Evolutionary conservation across 2,888 invertebrate species (phyloP).

Genomic region (Stenolophus ochropezus): DNA sequence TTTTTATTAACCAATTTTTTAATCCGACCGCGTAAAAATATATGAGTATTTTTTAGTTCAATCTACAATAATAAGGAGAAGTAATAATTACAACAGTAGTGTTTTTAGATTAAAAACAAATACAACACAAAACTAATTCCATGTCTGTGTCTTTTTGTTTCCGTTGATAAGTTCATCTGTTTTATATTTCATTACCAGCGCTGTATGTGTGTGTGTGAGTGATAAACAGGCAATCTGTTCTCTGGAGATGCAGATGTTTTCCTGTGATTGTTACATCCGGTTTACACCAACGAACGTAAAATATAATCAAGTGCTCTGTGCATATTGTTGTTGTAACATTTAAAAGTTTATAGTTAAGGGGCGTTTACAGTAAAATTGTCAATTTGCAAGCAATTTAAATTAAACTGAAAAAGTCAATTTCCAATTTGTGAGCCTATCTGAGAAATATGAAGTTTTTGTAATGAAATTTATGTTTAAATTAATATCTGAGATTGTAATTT

Average conservation of each 20-base stretch:
- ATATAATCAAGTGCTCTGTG: neutral
- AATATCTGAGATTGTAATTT: conserved; percentile 56
- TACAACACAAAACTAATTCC: neutral
- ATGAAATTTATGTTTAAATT: conserved; percentile 54
- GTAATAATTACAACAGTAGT: too few species aligned
- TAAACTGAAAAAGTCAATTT: conserved; percentile 15
- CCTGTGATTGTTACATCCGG: conserved; percentile 50
- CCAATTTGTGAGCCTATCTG: neutral
- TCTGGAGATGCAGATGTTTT: conserved; percentile 50
- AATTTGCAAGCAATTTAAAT: too few species aligned
- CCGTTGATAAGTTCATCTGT: neutral
- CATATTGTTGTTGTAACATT: too few species aligned
- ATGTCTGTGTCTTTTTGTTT: neutral
- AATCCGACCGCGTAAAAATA: too few species aligned
- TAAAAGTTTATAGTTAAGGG: too few species aligned
- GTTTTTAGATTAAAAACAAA: too few species aligned
- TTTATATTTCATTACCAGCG: neutral
- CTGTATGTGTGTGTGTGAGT: neutral
- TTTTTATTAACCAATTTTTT: too few species aligned
- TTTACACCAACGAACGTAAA: neutral
- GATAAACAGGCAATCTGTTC: neutral
- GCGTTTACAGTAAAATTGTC: too few species aligned
- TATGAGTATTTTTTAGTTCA: too few species aligned
- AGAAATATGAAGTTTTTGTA: conserved; percentile 51
- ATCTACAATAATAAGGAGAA: too few species aligned